Percentiles rank a stretch among this genome's conserved stretches.
phyloP scores from a whole-genome alignment of 2,888 invertebrate species.

The Parelbella ahira region DNA sequence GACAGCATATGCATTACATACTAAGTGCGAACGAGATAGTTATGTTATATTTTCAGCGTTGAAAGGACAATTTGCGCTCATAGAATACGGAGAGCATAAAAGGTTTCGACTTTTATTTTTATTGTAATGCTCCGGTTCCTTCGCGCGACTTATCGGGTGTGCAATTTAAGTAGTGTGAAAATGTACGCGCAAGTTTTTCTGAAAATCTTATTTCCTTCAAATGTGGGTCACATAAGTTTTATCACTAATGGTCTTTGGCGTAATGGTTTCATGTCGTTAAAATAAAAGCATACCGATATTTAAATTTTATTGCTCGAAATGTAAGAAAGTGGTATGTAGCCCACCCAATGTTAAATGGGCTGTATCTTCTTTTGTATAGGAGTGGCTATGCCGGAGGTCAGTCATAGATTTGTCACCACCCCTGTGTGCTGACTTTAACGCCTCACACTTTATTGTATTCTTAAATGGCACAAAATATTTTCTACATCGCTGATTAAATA shows the following conservation, averaged over 20 bases:
- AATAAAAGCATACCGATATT: no score
- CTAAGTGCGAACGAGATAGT: slow-evolving; percentile 34
- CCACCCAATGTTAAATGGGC: no score
- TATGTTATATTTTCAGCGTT: slow-evolving; percentile 29
- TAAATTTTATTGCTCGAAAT: no score
- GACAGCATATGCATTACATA: slow-evolving; percentile 28
- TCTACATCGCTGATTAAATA: no score
- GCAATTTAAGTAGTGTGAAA: slow-evolving; percentile 26
- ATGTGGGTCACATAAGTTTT: slow-evolving; percentile 8
- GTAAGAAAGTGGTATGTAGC: no score
- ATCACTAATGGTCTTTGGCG: neutral
- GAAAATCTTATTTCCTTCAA: slow-evolving; percentile 15
- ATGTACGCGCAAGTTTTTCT: slow-evolving; percentile 21
- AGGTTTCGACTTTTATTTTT: slow-evolving; percentile 65
- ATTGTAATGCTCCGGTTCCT: slow-evolving; percentile 59
- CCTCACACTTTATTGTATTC: no score
- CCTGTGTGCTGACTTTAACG: no score
- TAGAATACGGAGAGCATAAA: slow-evolving; percentile 48
- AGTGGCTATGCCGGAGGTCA: no score
- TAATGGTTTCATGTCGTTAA: no score
- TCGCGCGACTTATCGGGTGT: slow-evolving; percentile 32
- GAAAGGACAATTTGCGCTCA: slow-evolving; percentile 42
- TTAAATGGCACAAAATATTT: no score
- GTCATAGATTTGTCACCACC: no score
- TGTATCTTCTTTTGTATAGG: no score